Evolutionary conservation across 1,140 invertebrate genomes (phyloP).

Genomic region (Drosophila bocqueti): DNA sequence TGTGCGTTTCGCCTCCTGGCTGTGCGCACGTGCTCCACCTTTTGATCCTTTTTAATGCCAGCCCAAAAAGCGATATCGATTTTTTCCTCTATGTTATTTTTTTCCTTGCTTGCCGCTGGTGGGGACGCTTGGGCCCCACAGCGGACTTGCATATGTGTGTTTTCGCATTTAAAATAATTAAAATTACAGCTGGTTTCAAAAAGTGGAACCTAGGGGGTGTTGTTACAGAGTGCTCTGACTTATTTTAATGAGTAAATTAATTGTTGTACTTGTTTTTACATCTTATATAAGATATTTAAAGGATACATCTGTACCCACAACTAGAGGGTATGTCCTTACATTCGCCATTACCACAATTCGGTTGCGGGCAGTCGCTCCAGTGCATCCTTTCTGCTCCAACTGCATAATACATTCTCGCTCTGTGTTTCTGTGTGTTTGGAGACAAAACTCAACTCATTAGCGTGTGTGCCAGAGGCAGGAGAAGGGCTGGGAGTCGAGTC

Average conservation of each 20-base stretch:
- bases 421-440: constrained; percentile 50
- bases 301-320: background rate
- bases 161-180: constrained; percentile 64
- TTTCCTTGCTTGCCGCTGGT: constrained; percentile 18
- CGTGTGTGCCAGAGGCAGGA: constrained; percentile 48
- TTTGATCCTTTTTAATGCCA: constrained; percentile 73
- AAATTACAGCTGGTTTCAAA: constrained; percentile 16
- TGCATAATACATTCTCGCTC: constrained; percentile 62
- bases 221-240: background rate
- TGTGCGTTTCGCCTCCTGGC: constrained; percentile 51
- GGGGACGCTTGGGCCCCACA: constrained; percentile 13
- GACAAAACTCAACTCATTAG: constrained; percentile 74
- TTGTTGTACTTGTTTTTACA: too few species aligned
- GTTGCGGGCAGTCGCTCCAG: constrained; percentile 48
- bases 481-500: background rate
- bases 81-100: constrained; percentile 41
- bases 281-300: background rate
- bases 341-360: constrained; percentile 71
- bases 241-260: constrained; percentile 1
- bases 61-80: constrained; percentile 69
- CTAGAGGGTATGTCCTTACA: background rate
- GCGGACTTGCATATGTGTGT: constrained; percentile 46
- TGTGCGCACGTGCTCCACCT: constrained; percentile 64
- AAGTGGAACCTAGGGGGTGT: background rate
- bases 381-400: constrained; percentile 57